phyloP scores from a whole-genome alignment of 1,140 invertebrate species.

The Fragariocoptes setiger region DNA sequence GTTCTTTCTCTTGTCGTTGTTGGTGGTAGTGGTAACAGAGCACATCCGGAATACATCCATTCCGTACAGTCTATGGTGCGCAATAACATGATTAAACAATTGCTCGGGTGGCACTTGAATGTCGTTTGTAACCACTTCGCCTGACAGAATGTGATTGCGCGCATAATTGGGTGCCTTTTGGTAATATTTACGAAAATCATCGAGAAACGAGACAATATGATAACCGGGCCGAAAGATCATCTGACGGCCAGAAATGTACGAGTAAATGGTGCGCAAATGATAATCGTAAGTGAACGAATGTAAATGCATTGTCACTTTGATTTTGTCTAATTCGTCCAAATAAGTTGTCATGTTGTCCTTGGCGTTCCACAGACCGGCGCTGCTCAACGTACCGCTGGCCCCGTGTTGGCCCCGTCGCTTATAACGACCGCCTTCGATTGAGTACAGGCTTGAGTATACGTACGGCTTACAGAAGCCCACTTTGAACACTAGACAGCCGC shows the following conservation, averaged over 20 bases:
- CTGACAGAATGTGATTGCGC: conserved; percentile 36
- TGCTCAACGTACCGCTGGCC: conserved; percentile 10
- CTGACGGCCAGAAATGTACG: conserved; percentile 30
- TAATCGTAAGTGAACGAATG: conserved; percentile 67
- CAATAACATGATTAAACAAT: conserved; percentile 36
- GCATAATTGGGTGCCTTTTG: conserved; percentile 48
- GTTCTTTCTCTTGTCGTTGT: background rate
- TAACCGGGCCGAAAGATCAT: conserved; percentile 31
- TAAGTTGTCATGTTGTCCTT: conserved; percentile 28
- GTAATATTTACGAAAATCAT: conserved; percentile 53
- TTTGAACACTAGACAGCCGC: conserved; percentile 32
- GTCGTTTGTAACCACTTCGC: conserved; percentile 23
- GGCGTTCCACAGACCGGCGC: conserved; percentile 3
- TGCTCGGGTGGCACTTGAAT: conserved; percentile 28
- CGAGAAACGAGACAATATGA: conserved; percentile 38
- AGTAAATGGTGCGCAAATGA: conserved; percentile 37
- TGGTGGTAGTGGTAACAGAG: conserved; percentile 14
- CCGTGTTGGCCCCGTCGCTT: too few relatives aligned
- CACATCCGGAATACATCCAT: conserved; percentile 35
- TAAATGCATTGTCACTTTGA: conserved; percentile 35
- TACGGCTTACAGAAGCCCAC: conserved; percentile 36
- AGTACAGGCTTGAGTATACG: conserved; percentile 34
- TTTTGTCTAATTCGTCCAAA: conserved; percentile 39
- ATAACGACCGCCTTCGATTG: conserved; percentile 30
- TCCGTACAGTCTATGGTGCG: conserved; percentile 31